Conservation (phyloP, 2,797 vertebrate species). For the Poeciliopsis infans region DNA sequence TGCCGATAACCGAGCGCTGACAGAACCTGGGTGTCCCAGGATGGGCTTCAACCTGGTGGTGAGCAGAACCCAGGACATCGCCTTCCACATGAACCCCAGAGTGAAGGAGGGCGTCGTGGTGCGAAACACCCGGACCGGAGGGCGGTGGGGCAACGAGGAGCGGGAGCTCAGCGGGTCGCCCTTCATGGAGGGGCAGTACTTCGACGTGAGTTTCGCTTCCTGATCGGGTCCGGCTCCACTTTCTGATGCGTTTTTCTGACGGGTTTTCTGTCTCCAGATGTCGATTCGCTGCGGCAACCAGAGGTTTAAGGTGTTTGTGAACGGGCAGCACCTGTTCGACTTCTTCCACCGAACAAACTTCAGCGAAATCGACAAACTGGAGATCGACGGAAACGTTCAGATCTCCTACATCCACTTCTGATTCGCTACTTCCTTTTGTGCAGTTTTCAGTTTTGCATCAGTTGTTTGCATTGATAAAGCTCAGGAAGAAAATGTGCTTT, state of each 20-base stretch:
- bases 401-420: constrained; percentile 87
- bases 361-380: constrained; percentile 76
- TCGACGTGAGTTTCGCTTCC: constrained; percentile 79
- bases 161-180: constrained; percentile 75
- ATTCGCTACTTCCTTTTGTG: constrained; percentile 14
- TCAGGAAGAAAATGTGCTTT: constrained; percentile 12
- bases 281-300: constrained; percentile 84
- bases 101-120: constrained; percentile 70
- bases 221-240: neutral
- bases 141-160: constrained; percentile 85
- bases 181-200: constrained; percentile 84
- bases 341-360: constrained; percentile 80
- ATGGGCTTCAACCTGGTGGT: constrained; percentile 81
- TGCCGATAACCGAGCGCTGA: neutral
- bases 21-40: constrained; percentile 57
- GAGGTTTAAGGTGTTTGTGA: constrained; percentile 84
- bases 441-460: neutral
- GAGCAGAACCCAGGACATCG: constrained; percentile 67
- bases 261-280: constrained; percentile 67
- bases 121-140: constrained; percentile 81
- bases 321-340: constrained; percentile 84
- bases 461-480: neutral
- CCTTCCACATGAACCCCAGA: constrained; percentile 83
- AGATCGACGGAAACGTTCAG: constrained; percentile 81
- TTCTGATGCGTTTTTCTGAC: neutral